Evolutionary conservation across 1,140 invertebrate species (phyloP).

Genomic region (Chelonus insularis): DNA sequence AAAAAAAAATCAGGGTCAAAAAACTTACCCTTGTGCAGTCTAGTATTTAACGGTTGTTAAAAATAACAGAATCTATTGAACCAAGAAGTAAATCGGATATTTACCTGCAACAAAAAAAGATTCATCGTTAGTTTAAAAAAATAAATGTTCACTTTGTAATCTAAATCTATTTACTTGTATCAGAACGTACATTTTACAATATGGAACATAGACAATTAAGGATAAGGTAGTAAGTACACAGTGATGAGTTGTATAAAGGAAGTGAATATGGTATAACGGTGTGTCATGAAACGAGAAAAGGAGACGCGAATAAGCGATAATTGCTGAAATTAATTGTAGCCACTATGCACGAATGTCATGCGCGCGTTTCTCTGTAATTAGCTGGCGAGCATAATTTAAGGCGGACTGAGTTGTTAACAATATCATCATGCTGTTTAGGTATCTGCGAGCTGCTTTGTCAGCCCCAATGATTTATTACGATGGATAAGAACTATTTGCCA

Average conservation of each 20-base stretch:
- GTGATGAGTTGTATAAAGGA: not conserved
- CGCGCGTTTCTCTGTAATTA: constrained; percentile 51
- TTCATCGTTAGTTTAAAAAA: too few relatives aligned
- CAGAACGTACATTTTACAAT: not conserved
- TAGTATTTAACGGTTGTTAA: not conserved
- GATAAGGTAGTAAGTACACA: constrained; percentile 11
- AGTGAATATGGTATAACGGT: not conserved
- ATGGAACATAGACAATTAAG: too few relatives aligned
- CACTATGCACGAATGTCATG: constrained; percentile 52
- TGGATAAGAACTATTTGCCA: constrained; percentile 1
- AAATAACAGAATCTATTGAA: not conserved
- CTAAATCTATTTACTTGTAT: not conserved
- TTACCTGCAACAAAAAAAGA: constrained; percentile 49
- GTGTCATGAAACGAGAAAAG: constrained; percentile 20
- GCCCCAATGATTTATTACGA: constrained; percentile 3
- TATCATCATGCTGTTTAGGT: constrained; percentile 40
- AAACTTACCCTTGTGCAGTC: constrained; percentile 21
- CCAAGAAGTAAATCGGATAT: constrained; percentile 30
- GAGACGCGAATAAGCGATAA: constrained; percentile 39
- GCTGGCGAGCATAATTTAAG: constrained; percentile 53
- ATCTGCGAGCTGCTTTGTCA: constrained; percentile 2
- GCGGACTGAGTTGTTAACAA: constrained; percentile 53
- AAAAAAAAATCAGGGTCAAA: too few relatives aligned
- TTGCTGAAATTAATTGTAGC: constrained; percentile 59
- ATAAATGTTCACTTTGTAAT: not conserved